phyloP scores from a whole-genome alignment of 2,797 vertebrate species.

The Distichodus sexfasciatus region DNA sequence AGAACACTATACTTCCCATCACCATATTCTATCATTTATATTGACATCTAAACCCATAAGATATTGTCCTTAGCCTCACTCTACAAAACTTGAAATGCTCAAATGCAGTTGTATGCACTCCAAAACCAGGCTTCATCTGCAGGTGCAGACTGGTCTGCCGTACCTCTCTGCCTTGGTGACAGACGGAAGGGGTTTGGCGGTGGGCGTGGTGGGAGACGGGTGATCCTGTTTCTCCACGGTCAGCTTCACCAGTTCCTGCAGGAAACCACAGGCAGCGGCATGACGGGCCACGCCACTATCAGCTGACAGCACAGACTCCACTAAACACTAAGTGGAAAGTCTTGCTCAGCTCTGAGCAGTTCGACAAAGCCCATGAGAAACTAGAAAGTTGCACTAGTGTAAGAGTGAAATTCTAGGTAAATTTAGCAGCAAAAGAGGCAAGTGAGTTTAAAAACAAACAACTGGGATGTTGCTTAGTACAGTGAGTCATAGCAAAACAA shows the following conservation, averaged over 20 bases:
- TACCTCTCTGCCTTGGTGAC: constrained; percentile 76
- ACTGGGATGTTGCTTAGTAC: neutral
- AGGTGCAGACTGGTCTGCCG: too few relatives aligned
- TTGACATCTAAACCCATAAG: neutral
- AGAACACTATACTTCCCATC: too few relatives aligned
- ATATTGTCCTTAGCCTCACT: too few relatives aligned
- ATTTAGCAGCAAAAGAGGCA: too few relatives aligned
- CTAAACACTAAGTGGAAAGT: neutral
- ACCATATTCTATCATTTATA: neutral
- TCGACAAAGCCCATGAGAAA: too few relatives aligned
- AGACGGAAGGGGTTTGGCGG: constrained; percentile 71
- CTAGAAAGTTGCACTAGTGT: too few relatives aligned
- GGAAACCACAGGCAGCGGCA: constrained; percentile 5
- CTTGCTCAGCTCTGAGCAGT: neutral
- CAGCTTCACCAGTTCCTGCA: constrained; percentile 86
- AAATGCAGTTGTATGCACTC: neutral
- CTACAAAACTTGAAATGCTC: neutral
- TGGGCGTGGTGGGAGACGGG: constrained; percentile 79
- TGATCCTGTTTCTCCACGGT: constrained; percentile 84
- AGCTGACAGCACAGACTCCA: neutral
- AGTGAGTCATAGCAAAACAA: neutral
- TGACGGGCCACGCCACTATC: neutral
- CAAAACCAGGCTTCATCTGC: too few relatives aligned
- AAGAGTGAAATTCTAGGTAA: too few relatives aligned
- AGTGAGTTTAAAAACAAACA: neutral